Evolutionary conservation across 2,113 vertebrate genomes (phyloP), one percentile per base, ranked within the genome.

Genomic region (Rhagologus leucostigma): DNA sequence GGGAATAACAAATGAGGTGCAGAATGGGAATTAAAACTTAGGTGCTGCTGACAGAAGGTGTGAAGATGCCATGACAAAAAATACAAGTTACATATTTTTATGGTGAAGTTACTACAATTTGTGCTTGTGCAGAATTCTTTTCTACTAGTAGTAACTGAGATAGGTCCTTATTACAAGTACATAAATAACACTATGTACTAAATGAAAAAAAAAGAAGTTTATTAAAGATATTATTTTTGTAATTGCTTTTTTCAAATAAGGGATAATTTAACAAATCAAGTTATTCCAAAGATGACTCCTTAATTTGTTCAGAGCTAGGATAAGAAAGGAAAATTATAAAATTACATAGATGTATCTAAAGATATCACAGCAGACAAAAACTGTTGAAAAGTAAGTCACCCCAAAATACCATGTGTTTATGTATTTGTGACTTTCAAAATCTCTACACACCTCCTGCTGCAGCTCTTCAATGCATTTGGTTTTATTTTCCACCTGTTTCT

Each of bases 401-500:
- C 70, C 59, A 86, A 39, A 94, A 64, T 39, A 47, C 13, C 9
- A 30, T 2, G 11, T 32, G 16, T 75, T 53, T 24, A 33, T 23
- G 62, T 84, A 85, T 93, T 84, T 50, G 74, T 47, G 80, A 80
- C 37, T 85, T 46, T 84, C 42, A 42, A 81, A 62, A 94, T 59
- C 6, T 90, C n/a, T 84, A 71, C 97, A 49, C 96, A 99, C 99
- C 98, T 99, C 98, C 90, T 98, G 98, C 33, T 98, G 97, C 80
- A 98, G 96, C 91, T 99, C 98, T 92, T 99, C 98, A 65, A 97
- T 95, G 83, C 67, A 81, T 84, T 98, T 98, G 89, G 71, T 96
- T 98, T 99, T 99, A 67, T 93, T 98, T 97, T 99, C 98, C 87
- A 98, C 24, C 95, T 99, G 98, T 93, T 98, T 98, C 96, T 94